These are phyloP conservation scores for Itoplectis maculator DNA, from an alignment of 2,888 invertebrate species.

Conservation along the genomic window DNA sequence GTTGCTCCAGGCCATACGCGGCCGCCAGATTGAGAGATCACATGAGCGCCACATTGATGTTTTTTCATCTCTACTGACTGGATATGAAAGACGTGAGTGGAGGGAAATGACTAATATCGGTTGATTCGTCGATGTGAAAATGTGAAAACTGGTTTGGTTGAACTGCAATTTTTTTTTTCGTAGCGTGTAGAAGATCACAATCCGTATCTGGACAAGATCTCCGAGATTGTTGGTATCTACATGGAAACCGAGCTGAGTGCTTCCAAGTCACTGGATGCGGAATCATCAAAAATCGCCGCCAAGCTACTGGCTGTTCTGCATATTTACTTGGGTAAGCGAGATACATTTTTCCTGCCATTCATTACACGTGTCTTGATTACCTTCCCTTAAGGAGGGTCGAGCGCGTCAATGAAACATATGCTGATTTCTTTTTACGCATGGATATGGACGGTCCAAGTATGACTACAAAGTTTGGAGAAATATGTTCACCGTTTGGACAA, in stretches of 20 bases:
- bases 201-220: constrained; percentile 83
- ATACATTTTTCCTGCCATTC: not conserved
- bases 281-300: constrained; percentile 72
- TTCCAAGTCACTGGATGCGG: constrained; percentile 70
- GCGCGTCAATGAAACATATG: too few species aligned
- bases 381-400: too few species aligned
- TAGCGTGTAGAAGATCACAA: constrained; percentile 79
- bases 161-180: constrained; percentile 45
- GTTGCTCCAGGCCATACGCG: constrained; percentile 75
- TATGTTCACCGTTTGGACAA: too few species aligned
- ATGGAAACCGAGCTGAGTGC: constrained; percentile 83
- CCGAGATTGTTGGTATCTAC: constrained; percentile 82
- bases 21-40: constrained; percentile 80
- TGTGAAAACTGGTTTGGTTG: not conserved
- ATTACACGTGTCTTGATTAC: too few species aligned
- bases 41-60: constrained; percentile 80
- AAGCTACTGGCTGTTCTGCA: constrained; percentile 77
- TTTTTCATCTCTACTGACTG: constrained; percentile 83
- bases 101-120: constrained; percentile 2
- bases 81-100: constrained; percentile 81
- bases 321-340: constrained; percentile 78
- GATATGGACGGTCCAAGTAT: too few species aligned
- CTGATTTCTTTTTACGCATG: too few species aligned
- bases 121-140: too few species aligned
- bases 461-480: too few species aligned